Base-by-base conservation (phyloP, 1,140 invertebrate genomes). In the Pseudomyrmex dendroicus region DNA sequence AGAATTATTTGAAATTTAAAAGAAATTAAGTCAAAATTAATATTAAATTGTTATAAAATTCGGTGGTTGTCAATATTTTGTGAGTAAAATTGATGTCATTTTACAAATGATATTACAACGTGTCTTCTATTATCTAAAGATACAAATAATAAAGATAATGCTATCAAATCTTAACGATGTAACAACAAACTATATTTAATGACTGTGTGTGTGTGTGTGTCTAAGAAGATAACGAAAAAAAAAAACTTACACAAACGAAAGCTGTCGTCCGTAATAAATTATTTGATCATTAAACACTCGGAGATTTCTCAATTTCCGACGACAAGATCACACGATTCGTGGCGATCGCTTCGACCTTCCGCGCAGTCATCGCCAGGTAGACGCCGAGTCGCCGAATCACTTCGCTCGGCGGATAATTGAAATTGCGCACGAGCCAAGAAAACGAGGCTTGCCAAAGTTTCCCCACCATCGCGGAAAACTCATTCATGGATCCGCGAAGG, bases 391-490 rank as follows among this genome's bases (percentile, higher is more conserved):
- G 73, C 57, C 76, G 73, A 73, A 82, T 80, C 68, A 84, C 20
- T 57, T 67, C 59, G 48, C 56, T 13, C 64, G 73, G 74, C 72
- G 56, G 76, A 84, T 88, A 90, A 88, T 85, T 87, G 85, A 88
- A 87, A 86, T 88, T 88, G 86, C 82, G 74, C 66, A 68, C 63
- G 82, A 78, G 86, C 86, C 84, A 88, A 89, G 73, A 68, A 85
- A 72, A 10, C 48, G 15, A 68, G n/a, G n/a, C 63, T 87, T 90
- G 90, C 90, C 90, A 91, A 91, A 90, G 54, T 90, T 35, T 80
- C 73, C 84, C 84, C 86, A 89, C 88, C 85, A 74, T 82, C 63
- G 73, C 72, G 78, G 50, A 90, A 35, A 85, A 90, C 84, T 91
- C 90, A 91, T 91, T 91, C 89, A 90, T 90, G 86, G 74, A 85